Conservation (phyloP, 2,888 invertebrate genomes). For the Subacronicta megacephala region DNA sequence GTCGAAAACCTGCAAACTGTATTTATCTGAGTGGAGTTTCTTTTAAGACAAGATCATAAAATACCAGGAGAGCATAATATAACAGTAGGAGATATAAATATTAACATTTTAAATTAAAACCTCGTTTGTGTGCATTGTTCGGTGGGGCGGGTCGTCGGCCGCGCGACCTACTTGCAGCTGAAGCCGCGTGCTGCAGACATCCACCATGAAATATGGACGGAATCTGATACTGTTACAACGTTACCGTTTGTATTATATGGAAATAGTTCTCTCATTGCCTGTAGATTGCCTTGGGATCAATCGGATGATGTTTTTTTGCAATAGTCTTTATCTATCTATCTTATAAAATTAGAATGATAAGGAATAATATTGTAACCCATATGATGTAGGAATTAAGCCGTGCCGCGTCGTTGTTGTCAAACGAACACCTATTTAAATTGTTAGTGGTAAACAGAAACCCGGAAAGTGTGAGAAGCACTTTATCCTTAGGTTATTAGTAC, state of each 20-base stretch:
- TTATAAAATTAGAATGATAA: no score
- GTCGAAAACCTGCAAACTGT: no score
- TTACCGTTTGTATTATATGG: constrained; percentile 49
- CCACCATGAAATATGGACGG: constrained; percentile 56
- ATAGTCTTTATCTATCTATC: no score
- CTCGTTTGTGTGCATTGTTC: constrained; percentile 54
- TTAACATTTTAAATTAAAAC: constrained; percentile 54
- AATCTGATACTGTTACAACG: constrained; percentile 49
- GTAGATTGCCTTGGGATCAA: constrained; percentile 4
- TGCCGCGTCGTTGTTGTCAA: no score
- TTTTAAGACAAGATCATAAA: constrained; percentile 16
- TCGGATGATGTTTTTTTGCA: no score
- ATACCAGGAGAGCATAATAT: constrained; percentile 41
- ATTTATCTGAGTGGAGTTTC: neutral
- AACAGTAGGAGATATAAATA: constrained; percentile 47
- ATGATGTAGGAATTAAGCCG: no score
- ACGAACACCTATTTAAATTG: no score
- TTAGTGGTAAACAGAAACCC: no score
- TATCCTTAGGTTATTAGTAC: no score
- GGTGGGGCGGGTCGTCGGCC: constrained; percentile 60
- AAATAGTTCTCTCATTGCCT: constrained; percentile 39
- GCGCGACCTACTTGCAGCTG: constrained; percentile 64
- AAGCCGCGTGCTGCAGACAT: constrained; percentile 55
- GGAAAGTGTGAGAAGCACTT: no score
- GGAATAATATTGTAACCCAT: no score